Evolutionary conservation across 2,888 invertebrate genomes (phyloP).

Genomic region (Polymixis flavicincta): DNA sequence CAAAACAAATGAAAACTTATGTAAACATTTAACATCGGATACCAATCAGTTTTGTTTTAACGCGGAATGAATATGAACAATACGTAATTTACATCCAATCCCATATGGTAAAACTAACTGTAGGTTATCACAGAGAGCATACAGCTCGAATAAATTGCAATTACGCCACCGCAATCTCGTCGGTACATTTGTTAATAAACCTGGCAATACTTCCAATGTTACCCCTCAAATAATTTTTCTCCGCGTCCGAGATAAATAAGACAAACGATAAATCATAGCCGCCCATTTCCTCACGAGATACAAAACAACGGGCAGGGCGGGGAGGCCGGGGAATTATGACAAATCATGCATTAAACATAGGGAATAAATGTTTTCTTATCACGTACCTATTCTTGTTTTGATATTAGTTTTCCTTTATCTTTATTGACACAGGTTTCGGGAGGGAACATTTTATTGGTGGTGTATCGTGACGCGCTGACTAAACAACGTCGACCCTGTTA

Average conservation of each 20-base stretch:
- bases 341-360: slow-evolving; percentile 91
- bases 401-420: slow-evolving; percentile 91
- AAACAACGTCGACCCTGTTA: slow-evolving; percentile 65
- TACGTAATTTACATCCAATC: slow-evolving; percentile 48
- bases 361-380: slow-evolving; percentile 91
- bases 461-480: slow-evolving; percentile 80
- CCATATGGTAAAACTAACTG: slow-evolving; percentile 52
- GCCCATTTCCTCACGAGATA: slow-evolving; percentile 87
- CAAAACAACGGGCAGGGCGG: slow-evolving; percentile 86
- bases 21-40: slow-evolving; percentile 24
- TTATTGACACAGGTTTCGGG: slow-evolving; percentile 90
- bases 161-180: slow-evolving; percentile 77
- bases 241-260: slow-evolving; percentile 86
- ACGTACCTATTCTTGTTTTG: slow-evolving; percentile 90
- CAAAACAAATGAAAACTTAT: slow-evolving; percentile 37
- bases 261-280: slow-evolving; percentile 88
- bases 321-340: slow-evolving; percentile 90
- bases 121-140: slow-evolving; percentile 51
- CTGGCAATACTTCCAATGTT: slow-evolving; percentile 78
- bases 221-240: slow-evolving; percentile 85
- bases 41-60: slow-evolving; percentile 42
- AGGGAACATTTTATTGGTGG: slow-evolving; percentile 84
- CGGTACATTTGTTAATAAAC: slow-evolving; percentile 84
- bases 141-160: slow-evolving; percentile 72
- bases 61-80: slow-evolving; percentile 40